Conservation (phyloP, 1,140 invertebrate species). For the Thrips palmi region DNA sequence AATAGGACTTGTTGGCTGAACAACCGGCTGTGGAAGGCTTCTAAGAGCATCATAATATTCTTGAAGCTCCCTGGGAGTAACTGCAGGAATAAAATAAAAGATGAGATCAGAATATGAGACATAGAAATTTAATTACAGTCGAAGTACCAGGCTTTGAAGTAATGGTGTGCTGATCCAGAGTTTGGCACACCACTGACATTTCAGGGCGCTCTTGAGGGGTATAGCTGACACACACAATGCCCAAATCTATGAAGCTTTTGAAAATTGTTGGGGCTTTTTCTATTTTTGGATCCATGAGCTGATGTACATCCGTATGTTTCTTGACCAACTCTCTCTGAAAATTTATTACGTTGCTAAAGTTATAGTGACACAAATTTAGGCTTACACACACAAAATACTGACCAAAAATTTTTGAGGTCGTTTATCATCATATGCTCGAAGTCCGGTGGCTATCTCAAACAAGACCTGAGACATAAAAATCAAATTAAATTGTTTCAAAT, state of each 20-base stretch:
- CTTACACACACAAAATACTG: constrained; percentile 11
- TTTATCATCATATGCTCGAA: constrained; percentile 40
- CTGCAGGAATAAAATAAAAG: no score
- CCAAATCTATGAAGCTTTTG: constrained; percentile 32
- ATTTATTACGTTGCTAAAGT: constrained; percentile 12
- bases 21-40: no score
- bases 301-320: constrained; percentile 22
- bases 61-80: no score
- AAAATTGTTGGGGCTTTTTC: constrained; percentile 30
- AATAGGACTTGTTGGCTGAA: no score
- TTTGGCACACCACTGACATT: constrained; percentile 35
- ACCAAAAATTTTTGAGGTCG: constrained; percentile 25
- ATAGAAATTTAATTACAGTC: no score
- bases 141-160: no score
- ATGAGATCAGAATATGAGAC: no score
- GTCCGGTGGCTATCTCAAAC: constrained; percentile 64
- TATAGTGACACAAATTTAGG: constrained; percentile 1
- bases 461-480: constrained; percentile 31
- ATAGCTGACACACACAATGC: constrained; percentile 33
- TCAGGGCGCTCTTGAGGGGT: constrained; percentile 37
- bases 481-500: constrained; percentile 6
- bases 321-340: constrained; percentile 43
- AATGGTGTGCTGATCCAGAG: no score
- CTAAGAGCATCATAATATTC: no score
- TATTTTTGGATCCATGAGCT: constrained; percentile 31